Percentiles rank a stretch among this genome's conserved stretches.
Evolutionary conservation across 2,113 vertebrate species (phyloP).

Genomic region (Elgaria multicarinata): DNA sequence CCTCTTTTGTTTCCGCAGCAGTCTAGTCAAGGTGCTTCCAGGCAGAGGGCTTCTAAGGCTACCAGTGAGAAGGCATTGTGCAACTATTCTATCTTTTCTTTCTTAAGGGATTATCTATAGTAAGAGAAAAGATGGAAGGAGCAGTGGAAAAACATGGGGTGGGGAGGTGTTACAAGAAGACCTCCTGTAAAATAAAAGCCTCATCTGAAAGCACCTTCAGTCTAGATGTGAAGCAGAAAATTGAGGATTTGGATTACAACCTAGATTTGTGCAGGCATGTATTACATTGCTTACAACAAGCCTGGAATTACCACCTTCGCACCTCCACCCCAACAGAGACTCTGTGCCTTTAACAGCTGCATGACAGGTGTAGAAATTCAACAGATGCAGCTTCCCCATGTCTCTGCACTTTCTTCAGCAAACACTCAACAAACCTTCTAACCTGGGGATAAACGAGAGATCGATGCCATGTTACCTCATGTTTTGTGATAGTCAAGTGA

Average conservation of each 20-base stretch:
- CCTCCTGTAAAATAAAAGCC: too few species aligned
- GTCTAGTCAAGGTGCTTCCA: background rate
- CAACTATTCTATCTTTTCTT: too few species aligned
- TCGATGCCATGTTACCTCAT: slow-evolving; percentile 38
- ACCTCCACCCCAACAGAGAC: background rate
- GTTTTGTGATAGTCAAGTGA: slow-evolving; percentile 28
- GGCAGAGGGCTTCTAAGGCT: too few species aligned
- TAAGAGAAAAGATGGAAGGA: too few species aligned
- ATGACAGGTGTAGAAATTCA: background rate
- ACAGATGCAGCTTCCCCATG: background rate
- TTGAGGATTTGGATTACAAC: background rate
- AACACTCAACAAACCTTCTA: accelerated
- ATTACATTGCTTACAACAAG: background rate
- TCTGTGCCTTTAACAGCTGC: background rate
- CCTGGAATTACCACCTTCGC: background rate
- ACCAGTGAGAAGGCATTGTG: too few species aligned
- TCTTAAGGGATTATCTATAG: too few species aligned
- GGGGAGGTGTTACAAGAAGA: too few species aligned
- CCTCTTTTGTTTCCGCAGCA: background rate
- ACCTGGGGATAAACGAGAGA: accelerated
- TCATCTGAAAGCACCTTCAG: too few species aligned
- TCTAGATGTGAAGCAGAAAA: background rate
- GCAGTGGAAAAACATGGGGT: too few species aligned
- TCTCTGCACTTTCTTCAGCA: background rate
- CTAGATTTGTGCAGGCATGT: background rate